Conservation (phyloP, 2,113 vertebrate genomes). For the Osmerus mordax region DNA sequence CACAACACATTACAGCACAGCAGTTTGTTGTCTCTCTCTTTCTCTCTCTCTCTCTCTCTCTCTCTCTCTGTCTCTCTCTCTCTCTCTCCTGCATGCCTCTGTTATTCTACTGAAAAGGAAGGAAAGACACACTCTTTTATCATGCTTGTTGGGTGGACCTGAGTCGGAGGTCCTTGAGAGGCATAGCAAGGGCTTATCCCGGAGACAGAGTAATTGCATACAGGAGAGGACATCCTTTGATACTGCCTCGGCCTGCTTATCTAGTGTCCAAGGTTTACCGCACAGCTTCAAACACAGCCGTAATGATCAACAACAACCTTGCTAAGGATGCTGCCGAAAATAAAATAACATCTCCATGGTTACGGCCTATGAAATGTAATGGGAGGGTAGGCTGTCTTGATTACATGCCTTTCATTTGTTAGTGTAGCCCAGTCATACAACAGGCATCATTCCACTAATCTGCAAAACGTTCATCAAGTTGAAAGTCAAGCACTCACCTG, state of each 20-base stretch:
- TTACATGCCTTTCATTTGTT: not conserved
- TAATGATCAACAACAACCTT: constrained; percentile 58
- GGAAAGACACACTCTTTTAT: not conserved
- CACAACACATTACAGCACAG: too few species aligned
- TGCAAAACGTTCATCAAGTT: too few species aligned
- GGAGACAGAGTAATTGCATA: constrained; percentile 65
- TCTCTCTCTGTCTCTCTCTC: not conserved
- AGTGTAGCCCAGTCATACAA: not conserved
- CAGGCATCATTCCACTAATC: too few species aligned
- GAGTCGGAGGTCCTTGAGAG: not conserved
- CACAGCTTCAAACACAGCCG: constrained; percentile 57
- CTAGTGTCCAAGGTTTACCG: constrained; percentile 43
- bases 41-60: not conserved
- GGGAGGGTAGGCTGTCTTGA: constrained; percentile 35
- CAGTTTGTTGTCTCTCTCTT: too few species aligned
- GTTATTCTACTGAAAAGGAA: too few species aligned
- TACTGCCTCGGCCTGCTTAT: constrained; percentile 56
- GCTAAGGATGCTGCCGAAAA: constrained; percentile 23
- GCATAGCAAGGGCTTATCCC: constrained; percentile 45
- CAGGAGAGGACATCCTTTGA: constrained; percentile 57
- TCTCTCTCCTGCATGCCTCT: too few species aligned
- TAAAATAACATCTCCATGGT: constrained; percentile 39
- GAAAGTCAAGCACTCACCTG: too few species aligned
- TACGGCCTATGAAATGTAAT: constrained; percentile 37
- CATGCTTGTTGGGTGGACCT: not conserved